These are phyloP conservation scores for Gymnopithys bicolor DNA, from an alignment of 2,797 vertebrate genomes.

Conservation along the genomic window DNA sequence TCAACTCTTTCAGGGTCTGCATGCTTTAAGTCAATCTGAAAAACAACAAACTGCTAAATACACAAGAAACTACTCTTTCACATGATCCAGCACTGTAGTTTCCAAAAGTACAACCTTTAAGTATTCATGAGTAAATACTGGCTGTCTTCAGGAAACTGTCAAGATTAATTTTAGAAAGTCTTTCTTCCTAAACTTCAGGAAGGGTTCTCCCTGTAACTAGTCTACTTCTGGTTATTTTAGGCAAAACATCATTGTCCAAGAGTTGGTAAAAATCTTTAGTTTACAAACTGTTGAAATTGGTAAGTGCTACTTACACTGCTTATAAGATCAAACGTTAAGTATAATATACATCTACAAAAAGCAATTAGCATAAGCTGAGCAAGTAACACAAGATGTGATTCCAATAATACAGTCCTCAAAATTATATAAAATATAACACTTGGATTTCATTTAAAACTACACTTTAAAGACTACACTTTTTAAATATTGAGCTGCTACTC, in stretches of 20 bases:
- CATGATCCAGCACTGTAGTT: not conserved
- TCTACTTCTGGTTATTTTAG: not conserved
- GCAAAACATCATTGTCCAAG: not conserved
- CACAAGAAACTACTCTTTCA: not conserved
- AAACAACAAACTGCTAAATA: constrained; percentile 7
- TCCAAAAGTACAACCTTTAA: not conserved
- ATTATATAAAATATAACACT: not conserved
- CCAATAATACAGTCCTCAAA: not conserved
- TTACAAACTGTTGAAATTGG: not conserved
- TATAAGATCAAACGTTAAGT: not conserved
- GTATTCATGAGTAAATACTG: not conserved
- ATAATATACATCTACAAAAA: not conserved
- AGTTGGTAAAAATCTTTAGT: not conserved
- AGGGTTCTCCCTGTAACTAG: not conserved
- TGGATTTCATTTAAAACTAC: not conserved
- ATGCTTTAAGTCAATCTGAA: constrained; percentile 95
- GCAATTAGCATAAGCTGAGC: not conserved
- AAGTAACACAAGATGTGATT: not conserved
- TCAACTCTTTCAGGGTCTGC: constrained; percentile 92
- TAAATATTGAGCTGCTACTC: not conserved
- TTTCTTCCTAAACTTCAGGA: not conserved
- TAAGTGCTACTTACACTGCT: not conserved
- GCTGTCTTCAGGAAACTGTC: not conserved
- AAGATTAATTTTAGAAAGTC: not conserved
- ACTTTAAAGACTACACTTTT: not conserved